Evolutionary conservation across 2,113 vertebrate species (phyloP).

Genomic region (Anoura caudifer): DNA sequence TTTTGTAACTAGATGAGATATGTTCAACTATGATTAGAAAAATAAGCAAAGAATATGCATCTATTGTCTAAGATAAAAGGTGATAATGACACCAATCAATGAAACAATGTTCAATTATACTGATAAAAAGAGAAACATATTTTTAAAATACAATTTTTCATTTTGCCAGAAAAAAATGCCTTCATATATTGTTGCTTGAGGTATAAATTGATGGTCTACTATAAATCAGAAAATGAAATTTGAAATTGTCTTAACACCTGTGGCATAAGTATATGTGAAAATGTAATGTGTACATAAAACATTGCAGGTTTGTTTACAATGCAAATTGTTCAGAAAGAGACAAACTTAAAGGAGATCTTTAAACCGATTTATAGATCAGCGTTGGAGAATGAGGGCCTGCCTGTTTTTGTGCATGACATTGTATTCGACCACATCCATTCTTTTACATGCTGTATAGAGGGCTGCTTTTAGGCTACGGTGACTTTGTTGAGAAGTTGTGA

Average conservation of each 20-base stretch:
- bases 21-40: not conserved
- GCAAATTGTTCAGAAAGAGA: not conserved
- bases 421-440: not conserved
- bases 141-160: not conserved
- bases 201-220: not conserved
- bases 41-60: not conserved
- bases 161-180: not conserved
- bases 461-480: not conserved
- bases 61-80: not conserved
- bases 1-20: not conserved
- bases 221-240: not conserved
- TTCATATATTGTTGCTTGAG: not conserved
- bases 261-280: not conserved
- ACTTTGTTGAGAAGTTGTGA: not conserved
- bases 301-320: not conserved
- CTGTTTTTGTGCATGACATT: not conserved
- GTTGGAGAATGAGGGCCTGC: not conserved
- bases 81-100: not conserved
- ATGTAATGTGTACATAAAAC: not conserved
- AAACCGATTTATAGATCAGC: not conserved
- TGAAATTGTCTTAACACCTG: not conserved
- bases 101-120: not conserved
- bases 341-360: not conserved
- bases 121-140: not conserved
- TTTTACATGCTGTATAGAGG: not conserved